Evolutionary conservation across 1,140 invertebrate genomes (phyloP).

Genomic region (Euglossa dilemma): DNA sequence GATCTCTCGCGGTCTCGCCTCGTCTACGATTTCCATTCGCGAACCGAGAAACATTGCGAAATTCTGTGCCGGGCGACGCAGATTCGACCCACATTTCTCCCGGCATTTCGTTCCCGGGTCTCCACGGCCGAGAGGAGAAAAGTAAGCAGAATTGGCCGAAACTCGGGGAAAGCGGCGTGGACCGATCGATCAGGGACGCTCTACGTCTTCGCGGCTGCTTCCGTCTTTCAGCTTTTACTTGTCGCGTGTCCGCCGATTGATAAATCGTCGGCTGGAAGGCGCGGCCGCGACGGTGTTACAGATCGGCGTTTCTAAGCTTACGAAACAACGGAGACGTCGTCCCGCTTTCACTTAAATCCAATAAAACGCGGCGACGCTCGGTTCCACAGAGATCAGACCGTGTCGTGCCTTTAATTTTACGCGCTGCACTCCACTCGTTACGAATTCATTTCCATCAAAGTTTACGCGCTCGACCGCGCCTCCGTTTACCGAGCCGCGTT

Average conservation of each 20-base stretch:
- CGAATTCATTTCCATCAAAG: constrained; percentile 5
- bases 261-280: background rate
- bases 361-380: background rate
- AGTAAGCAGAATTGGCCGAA: no score
- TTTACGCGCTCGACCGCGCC: constrained; percentile 1
- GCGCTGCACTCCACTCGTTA: background rate
- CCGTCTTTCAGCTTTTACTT: background rate
- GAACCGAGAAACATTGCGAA: background rate
- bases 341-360: background rate
- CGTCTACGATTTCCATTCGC: background rate
- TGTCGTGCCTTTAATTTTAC: background rate
- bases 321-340: constrained; percentile 10
- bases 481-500: background rate
- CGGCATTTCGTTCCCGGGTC: background rate
- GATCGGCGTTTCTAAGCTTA: background rate
- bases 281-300: background rate
- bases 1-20: background rate
- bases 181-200: no score
- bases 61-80: background rate
- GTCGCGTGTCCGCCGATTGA: background rate
- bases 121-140: background rate
- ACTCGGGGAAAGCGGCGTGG: no score
- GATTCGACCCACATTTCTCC: background rate
- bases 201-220: no score
- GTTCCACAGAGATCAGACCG: background rate